phyloP scores from a whole-genome alignment of 2,888 invertebrate genomes.

The Hydraecia micacea region DNA sequence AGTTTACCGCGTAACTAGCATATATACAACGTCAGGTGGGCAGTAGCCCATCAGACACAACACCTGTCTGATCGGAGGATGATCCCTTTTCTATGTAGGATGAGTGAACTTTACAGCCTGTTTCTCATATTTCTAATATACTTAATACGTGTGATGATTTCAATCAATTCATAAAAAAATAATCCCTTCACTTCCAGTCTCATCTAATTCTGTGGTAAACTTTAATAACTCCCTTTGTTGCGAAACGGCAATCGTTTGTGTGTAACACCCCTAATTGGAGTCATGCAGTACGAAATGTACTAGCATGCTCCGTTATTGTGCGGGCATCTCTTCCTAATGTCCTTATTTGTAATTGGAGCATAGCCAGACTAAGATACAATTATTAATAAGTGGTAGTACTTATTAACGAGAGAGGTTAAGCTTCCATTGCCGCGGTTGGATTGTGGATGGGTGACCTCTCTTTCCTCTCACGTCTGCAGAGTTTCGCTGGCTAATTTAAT shows the following conservation, averaged over 20 bases:
- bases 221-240: constrained; percentile 68
- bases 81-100: too few relatives aligned
- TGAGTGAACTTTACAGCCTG: neutral
- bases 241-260: constrained; percentile 59
- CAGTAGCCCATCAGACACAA: too few relatives aligned
- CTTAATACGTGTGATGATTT: neutral
- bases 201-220: constrained; percentile 6
- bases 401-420: neutral
- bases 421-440: too few relatives aligned
- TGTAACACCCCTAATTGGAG: constrained; percentile 59
- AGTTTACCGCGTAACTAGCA: neutral
- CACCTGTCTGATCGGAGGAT: neutral
- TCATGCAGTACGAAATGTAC: constrained; percentile 32
- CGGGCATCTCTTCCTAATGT: constrained; percentile 11
- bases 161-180: neutral
- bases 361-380: neutral
- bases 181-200: constrained; percentile 16
- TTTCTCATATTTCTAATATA: too few relatives aligned
- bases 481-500: too few relatives aligned
- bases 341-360: constrained; percentile 16
- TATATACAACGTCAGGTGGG: too few relatives aligned
- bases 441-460: neutral
- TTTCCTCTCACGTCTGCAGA: neutral
- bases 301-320: constrained; percentile 18
- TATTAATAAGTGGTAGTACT: constrained; percentile 10